Evolutionary conservation across 2,888 invertebrate species (phyloP).

Genomic region (Drosophila infuscata): DNA sequence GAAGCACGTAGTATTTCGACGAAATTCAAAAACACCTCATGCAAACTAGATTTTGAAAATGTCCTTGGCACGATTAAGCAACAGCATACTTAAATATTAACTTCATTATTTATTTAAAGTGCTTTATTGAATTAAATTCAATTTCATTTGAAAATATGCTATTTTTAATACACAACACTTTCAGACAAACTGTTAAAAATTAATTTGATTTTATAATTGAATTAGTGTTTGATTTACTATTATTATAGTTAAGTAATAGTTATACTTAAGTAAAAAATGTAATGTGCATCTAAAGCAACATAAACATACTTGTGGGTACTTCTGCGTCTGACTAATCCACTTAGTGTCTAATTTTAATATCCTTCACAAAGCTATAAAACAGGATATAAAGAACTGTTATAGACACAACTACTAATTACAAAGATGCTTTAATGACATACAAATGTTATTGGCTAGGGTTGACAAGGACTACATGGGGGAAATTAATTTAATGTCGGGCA

Average conservation of each 20-base stretch:
- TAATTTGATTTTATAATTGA: not conserved
- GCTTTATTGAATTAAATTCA: not conserved
- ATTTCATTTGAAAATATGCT: too few relatives aligned
- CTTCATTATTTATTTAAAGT: not conserved
- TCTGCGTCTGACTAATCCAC: not conserved
- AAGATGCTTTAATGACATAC: constrained; percentile 40
- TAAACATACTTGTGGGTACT: too few relatives aligned
- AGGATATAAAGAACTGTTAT: constrained; percentile 42
- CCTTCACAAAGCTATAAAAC: not conserved
- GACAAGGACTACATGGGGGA: constrained; percentile 48
- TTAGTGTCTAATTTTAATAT: not conserved
- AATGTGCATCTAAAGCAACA: not conserved
- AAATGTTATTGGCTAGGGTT: constrained; percentile 39
- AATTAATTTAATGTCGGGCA: constrained; percentile 58
- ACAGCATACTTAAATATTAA: not conserved
- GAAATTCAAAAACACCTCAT: not conserved
- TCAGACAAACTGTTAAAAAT: not conserved
- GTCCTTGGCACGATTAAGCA: not conserved
- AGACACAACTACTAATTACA: constrained; percentile 49
- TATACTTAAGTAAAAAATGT: not conserved
- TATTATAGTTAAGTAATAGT: not conserved
- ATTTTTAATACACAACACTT: too few relatives aligned
- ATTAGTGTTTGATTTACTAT: not conserved
- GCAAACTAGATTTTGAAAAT: not conserved
- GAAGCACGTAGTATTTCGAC: not conserved